Evolutionary conservation across 2,113 vertebrate genomes (phyloP).

Genomic region (Perognathus longimembris): DNA sequence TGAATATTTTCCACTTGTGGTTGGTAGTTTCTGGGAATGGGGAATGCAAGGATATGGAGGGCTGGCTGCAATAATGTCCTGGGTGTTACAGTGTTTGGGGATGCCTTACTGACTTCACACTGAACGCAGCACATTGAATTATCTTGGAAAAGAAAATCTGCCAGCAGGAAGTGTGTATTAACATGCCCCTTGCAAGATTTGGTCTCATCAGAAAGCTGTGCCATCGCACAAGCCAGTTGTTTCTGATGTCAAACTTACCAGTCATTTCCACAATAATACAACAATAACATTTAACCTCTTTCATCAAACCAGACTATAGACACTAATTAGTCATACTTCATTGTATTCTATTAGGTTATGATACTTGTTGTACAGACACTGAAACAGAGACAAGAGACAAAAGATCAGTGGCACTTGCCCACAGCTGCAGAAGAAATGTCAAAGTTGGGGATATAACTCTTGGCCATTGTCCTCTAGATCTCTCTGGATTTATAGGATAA

Average conservation of each 20-base stretch:
- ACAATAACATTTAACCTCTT: constrained; percentile 2
- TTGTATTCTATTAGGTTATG: constrained; percentile 36
- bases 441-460: constrained; percentile 51
- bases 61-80: not conserved
- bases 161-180: not conserved
- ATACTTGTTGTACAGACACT: constrained; percentile 51
- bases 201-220: constrained; percentile 48
- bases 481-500: constrained; percentile 32
- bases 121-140: not conserved
- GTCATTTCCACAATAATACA: constrained; percentile 52
- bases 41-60: not conserved
- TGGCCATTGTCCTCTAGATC: not conserved
- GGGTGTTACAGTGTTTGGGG: not conserved
- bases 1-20: not conserved
- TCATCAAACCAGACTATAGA: constrained; percentile 17
- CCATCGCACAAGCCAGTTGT: not conserved
- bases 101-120: not conserved
- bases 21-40: not conserved
- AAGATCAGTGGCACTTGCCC: constrained; percentile 29
- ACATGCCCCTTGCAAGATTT: not conserved
- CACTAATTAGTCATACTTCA: constrained; percentile 60
- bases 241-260: constrained; percentile 57
- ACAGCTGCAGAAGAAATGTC: constrained; percentile 15
- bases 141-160: constrained; percentile 10
- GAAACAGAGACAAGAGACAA: constrained; percentile 53